Base-by-base conservation (phyloP, 1,140 invertebrate species). In the Euura lappo region DNA sequence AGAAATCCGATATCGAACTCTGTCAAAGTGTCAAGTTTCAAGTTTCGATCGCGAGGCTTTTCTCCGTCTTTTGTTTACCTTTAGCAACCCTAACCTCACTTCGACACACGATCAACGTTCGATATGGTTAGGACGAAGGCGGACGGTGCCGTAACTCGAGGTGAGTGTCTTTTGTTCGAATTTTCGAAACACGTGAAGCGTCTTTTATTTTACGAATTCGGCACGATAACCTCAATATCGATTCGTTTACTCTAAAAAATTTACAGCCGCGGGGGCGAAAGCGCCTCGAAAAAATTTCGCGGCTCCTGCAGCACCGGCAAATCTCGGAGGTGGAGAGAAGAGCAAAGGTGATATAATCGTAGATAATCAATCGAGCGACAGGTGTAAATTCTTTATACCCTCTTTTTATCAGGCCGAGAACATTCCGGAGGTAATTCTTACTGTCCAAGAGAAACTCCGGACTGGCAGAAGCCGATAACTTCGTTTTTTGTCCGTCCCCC, bases 401-500 rank as follows among this genome's bases (percentile, higher is more conserved):
- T 11, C 13, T 68, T 8, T 6, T 68, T 68, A 72, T 72, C 8
- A 78, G 77, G 68, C 47, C 72, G 69, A 5, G 72, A 10, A 72
- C 75, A 79, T 67, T 80, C 81, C 2, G 85, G 87, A 44, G 89
- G 88, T 3, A 90, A 90, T 77, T 79, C 88, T 0, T 87, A 88
- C 42, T 87, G 85, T 78, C 88, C 86, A 0, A 78, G 88, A 46
- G 87, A 89, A 70, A 90, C 87, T 4, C 89, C 89, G 0, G 83
- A 83, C 45, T 90, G 89, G 89, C 88, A 90, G 75, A 87, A 87
- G 69, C 86, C 88, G 0, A 90, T 90, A 67, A 89, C 88, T 2
- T 86, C 79, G 47, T 89, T 90, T 78, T 87, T 89, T 65, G 66
- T 45, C 65, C 10, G 28, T 8, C 10, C 66, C 42, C 8, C 4